Evolutionary conservation across 2,113 vertebrate genomes (phyloP).

Genomic region (Orthonyx spaldingii): DNA sequence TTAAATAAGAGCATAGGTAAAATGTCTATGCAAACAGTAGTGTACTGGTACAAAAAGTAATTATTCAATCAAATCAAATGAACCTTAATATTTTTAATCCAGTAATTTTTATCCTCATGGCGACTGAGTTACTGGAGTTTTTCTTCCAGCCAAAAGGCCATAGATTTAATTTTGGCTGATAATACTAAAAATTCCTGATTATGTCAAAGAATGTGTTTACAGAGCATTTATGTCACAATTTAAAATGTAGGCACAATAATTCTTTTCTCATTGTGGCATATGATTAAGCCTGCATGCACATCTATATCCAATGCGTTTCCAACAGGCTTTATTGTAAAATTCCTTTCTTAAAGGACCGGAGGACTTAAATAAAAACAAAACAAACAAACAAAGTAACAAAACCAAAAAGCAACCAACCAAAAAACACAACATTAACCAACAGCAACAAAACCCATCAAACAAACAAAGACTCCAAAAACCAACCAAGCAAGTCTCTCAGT

Average conservation of each 20-base stretch:
- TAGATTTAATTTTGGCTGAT: neutral
- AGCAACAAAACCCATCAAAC: neutral
- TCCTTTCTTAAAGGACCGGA: neutral
- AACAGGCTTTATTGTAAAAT: neutral
- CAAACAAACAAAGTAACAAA: neutral
- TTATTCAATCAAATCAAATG: neutral
- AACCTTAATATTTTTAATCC: neutral
- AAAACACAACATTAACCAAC: neutral
- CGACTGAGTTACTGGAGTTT: neutral
- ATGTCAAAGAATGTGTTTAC: neutral
- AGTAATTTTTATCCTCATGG: neutral
- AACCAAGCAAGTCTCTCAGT: neutral
- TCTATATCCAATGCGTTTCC: neutral
- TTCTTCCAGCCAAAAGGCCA: neutral
- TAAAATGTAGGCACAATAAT: neutral
- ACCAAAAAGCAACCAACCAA: accelerated
- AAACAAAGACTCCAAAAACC: neutral
- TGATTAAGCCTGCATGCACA: neutral
- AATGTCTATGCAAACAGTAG: neutral
- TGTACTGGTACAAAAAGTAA: neutral
- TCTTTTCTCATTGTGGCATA: neutral
- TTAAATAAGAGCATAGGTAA: neutral
- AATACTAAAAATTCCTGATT: neutral
- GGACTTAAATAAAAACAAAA: neutral
- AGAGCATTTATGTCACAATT: neutral